Percentiles rank a stretch among this genome's conserved stretches.
These are phyloP conservation scores for Venusia cambrica DNA, from an alignment of 2,888 invertebrate species.

Conservation along the genomic window DNA sequence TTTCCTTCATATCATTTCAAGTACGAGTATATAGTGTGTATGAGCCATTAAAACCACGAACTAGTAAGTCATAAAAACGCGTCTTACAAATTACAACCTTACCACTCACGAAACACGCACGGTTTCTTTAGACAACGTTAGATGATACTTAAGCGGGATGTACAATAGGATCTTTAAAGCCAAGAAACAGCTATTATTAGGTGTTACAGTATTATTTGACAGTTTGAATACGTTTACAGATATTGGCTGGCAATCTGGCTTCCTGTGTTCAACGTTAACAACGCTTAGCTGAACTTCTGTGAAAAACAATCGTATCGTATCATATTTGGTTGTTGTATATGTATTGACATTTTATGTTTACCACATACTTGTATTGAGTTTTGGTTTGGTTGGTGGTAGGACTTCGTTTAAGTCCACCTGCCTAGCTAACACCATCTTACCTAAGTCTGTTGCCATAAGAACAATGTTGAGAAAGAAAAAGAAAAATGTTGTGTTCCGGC, in stretches of 20 bases:
- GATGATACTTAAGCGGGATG: slow-evolving; percentile 40
- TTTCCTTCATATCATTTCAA: too few relatives aligned
- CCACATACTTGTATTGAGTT: slow-evolving; percentile 30
- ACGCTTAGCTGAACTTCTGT: slow-evolving; percentile 56
- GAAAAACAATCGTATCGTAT: slow-evolving; percentile 53
- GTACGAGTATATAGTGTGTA: too few relatives aligned
- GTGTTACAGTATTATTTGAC: slow-evolving; percentile 79
- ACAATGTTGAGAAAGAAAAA: too few relatives aligned
- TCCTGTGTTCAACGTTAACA: slow-evolving; percentile 75
- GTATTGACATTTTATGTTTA: slow-evolving; percentile 44
- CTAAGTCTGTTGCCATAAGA: too few relatives aligned
- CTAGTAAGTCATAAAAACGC: slow-evolving; percentile 61
- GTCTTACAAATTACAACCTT: slow-evolving; percentile 40
- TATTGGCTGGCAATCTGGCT: slow-evolving; percentile 77
- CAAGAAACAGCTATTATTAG: slow-evolving; percentile 74
- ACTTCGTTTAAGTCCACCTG: too few relatives aligned
- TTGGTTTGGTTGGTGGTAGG: too few relatives aligned
- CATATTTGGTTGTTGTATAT: slow-evolving; percentile 49
- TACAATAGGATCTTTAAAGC: slow-evolving; percentile 70
- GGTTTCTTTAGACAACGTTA: slow-evolving; percentile 27
- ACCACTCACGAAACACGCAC: slow-evolving; percentile 24
- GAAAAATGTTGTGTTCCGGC: too few relatives aligned
- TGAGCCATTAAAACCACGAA: too few relatives aligned
- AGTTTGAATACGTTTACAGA: slow-evolving; percentile 80
- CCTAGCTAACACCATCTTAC: too few relatives aligned